These are phyloP conservation scores for Aspidiotus rigidus DNA, from an alignment of 2,888 invertebrate genomes.

Conservation along the genomic window DNA sequence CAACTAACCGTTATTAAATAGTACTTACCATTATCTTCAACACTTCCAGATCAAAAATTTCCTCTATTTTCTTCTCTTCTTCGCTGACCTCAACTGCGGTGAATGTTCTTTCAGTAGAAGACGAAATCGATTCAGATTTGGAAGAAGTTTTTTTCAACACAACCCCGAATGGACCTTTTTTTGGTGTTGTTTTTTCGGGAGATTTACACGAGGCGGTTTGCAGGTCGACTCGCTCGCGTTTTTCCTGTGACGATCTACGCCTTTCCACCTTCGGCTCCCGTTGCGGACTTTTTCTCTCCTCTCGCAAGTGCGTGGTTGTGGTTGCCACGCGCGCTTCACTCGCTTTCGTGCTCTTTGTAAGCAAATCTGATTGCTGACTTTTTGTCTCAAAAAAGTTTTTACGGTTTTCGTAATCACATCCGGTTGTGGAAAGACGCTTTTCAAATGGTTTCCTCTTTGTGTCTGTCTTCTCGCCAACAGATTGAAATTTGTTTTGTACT, in stretches of 20 bases:
- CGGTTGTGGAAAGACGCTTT: slow-evolving; percentile 10
- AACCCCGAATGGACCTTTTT: slow-evolving; percentile 48
- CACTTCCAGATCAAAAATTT: slow-evolving; percentile 60
- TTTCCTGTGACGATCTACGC: not conserved
- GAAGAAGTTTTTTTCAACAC: slow-evolving; percentile 52
- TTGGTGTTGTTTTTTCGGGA: slow-evolving; percentile 1
- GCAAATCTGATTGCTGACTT: slow-evolving; percentile 33
- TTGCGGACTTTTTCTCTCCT: slow-evolving; percentile 1
- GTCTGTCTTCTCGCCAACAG: not conserved
- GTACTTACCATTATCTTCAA: slow-evolving; percentile 60
- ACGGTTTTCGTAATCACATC: slow-evolving; percentile 43
- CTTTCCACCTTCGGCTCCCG: not conserved
- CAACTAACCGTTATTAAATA: too few relatives aligned
- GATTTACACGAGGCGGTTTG: not conserved
- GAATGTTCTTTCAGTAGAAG: not conserved
- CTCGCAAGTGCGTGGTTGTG: not conserved
- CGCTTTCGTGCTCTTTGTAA: not conserved
- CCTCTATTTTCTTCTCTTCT: slow-evolving; percentile 52
- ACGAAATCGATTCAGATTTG: slow-evolving; percentile 35
- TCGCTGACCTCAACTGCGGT: slow-evolving; percentile 31
- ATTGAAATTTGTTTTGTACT: not conserved
- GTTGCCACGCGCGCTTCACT: not conserved
- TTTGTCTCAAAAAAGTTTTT: slow-evolving; percentile 37
- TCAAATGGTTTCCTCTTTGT: slow-evolving; percentile 5
- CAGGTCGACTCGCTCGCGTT: not conserved